These are phyloP conservation scores for Harpagoxenus sublaevis DNA, from an alignment of 2,888 invertebrate species.

Conservation along the genomic window DNA sequence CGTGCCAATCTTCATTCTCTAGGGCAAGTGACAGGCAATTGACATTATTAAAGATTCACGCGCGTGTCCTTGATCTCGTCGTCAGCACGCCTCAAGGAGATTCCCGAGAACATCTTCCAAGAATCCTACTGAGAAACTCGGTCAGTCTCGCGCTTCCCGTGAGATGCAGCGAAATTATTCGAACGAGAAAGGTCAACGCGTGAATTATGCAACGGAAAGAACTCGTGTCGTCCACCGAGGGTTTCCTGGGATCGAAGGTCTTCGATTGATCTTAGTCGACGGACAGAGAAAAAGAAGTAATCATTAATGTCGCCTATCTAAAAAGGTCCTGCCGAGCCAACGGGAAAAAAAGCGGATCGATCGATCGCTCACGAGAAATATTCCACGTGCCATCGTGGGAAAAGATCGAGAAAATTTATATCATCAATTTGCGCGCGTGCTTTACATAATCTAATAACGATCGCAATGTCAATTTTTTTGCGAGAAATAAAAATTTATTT, in stretches of 20 bases:
- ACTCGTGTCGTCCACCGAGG: constrained; percentile 19
- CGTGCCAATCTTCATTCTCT: background rate
- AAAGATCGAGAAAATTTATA: constrained; percentile 28
- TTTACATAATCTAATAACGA: background rate
- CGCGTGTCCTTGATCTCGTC: background rate
- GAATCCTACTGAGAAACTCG: constrained; percentile 33
- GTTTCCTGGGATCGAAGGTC: constrained; percentile 28
- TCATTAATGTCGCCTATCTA: constrained; percentile 34
- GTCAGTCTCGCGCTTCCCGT: constrained; percentile 21
- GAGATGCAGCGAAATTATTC: constrained; percentile 39
- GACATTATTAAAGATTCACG: constrained; percentile 16
- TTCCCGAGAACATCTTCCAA: background rate
- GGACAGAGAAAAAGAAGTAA: constrained; percentile 22
- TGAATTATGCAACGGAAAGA: constrained; percentile 44
- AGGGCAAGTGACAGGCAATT: background rate
- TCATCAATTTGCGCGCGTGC: background rate
- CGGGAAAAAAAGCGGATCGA: constrained; percentile 17
- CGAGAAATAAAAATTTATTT: background rate
- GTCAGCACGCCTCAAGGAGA: background rate
- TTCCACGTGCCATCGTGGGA: constrained; percentile 31
- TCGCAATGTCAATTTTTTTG: background rate
- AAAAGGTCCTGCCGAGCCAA: constrained; percentile 6
- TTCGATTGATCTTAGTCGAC: constrained; percentile 8
- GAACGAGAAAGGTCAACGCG: constrained; percentile 45
- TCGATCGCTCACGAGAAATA: constrained; percentile 6